Base-by-base conservation (phyloP, 2,797 vertebrate genomes). In the Neosilurus mollespiculum region DNA sequence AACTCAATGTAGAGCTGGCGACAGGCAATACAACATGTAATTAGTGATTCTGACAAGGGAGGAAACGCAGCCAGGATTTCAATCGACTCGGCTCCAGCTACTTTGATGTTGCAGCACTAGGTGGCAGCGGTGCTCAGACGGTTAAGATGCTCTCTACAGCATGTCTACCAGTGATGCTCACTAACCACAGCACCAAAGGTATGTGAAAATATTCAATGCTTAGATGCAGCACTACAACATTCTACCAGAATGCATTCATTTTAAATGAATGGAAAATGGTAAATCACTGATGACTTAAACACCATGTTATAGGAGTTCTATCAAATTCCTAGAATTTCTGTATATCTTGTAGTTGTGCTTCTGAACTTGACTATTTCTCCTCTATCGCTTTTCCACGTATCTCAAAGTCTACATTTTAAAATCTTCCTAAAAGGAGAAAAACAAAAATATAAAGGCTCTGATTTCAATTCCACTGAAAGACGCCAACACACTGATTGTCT, bases 21-120 rank as follows among this genome's bases (percentile, higher is more conserved):
- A 88, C 86, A 81, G 69, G 84, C 80, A 78, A 86, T 84, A 82
- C 77, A 86, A 76, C 81, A 85, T 81, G 81, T 85, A 88, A 87
- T 87, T 86, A 87, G 84, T 72, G 84, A 83, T 83, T 83, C 80
- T 83, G 86, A 85, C 86, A 81, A 62, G 59, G 71, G 59, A 61
- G 66, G 77, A 81, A 81, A 59, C 58, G 61, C 11, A 15, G 20
- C 24, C 24, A 83, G 80, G 81, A 59, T 79, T 85, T 82, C 84
- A 59, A 72, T 82, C 80, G 11, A 58, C 15, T 56, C 8, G 9
- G 37, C 16, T 53, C 14, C 5, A 30, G 77, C 14, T 66, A 20
- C 83, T 81, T 81, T 82, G 80, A 82, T 56, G 84, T 72, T 76
- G 67, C 66, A 58, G 78, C 88, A 84, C 86, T 85, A 88, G 88